Evolutionary conservation across 2,888 invertebrate species (phyloP).

Genomic region (Cryptus armator): DNA sequence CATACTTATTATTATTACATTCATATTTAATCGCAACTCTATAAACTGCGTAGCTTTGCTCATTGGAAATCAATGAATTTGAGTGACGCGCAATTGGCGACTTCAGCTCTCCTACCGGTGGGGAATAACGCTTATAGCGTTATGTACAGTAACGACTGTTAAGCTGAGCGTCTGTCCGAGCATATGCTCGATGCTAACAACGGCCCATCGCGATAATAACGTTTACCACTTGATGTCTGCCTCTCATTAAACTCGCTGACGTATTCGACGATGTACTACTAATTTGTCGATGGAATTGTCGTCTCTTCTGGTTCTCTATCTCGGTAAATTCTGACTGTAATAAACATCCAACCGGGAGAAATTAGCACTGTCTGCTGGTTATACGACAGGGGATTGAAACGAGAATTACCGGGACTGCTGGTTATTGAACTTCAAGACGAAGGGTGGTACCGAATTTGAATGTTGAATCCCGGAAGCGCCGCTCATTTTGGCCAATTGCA

Average conservation of each 20-base stretch:
- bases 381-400: too few species aligned
- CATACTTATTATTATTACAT: background rate
- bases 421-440: too few species aligned
- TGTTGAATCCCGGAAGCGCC: too few species aligned
- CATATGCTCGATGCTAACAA: background rate
- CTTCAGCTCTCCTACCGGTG: conserved; percentile 27
- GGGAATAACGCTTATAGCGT: background rate
- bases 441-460: too few species aligned
- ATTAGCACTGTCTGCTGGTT: too few species aligned
- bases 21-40: background rate
- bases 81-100: conserved; percentile 47
- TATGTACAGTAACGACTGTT: conserved; percentile 35
- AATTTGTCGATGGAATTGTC: conserved; percentile 3
- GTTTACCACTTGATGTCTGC: conserved; percentile 40
- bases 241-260: conserved; percentile 40
- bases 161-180: conserved; percentile 18
- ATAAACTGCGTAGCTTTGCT: background rate
- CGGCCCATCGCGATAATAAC: conserved; percentile 28
- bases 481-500: too few species aligned
- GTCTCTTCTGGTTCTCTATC: background rate
- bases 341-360: too few species aligned
- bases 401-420: too few species aligned
- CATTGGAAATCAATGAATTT: conserved; percentile 62
- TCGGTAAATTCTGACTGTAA: too few species aligned
- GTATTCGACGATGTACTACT: conserved; percentile 4